These are phyloP conservation scores for Strigamia transsilvanica DNA, from an alignment of 2,888 invertebrate genomes.

Conservation along the genomic window DNA sequence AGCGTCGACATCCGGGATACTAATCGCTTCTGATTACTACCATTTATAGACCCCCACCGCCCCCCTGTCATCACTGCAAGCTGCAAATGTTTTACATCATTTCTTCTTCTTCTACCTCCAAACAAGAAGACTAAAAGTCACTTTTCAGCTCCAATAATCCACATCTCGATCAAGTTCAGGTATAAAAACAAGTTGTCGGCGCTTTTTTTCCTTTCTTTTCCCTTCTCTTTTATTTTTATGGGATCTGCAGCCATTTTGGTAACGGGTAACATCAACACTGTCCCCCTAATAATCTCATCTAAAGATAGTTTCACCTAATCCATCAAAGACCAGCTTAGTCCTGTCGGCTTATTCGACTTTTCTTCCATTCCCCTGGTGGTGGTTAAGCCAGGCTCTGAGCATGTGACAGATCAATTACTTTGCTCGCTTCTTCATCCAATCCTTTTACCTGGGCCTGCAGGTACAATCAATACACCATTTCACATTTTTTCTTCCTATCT, in stretches of 20 bases:
- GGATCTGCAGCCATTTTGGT: slow-evolving; percentile 42
- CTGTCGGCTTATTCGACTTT: slow-evolving; percentile 50
- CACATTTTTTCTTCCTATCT: not conserved
- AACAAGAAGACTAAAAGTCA: not conserved
- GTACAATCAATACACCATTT: slow-evolving; percentile 39
- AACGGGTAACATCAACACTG: slow-evolving; percentile 48
- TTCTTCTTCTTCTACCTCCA: not conserved
- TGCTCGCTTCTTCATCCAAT: slow-evolving; percentile 48
- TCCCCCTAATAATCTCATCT: slow-evolving; percentile 50
- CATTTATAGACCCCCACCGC: slow-evolving; percentile 15
- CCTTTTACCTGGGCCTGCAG: slow-evolving; percentile 44
- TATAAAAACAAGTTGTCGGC: slow-evolving; percentile 2
- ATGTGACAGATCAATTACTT: slow-evolving; percentile 47
- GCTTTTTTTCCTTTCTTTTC: not conserved
- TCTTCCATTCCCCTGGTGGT: slow-evolving; percentile 49
- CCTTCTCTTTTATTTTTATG: not conserved
- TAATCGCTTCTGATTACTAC: slow-evolving; percentile 22
- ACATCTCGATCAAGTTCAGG: not conserved
- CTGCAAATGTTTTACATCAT: not conserved
- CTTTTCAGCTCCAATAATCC: slow-evolving; percentile 8
- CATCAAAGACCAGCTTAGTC: slow-evolving; percentile 51
- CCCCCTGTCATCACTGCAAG: not conserved
- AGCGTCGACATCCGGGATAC: slow-evolving; percentile 42
- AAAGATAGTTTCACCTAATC: slow-evolving; percentile 46
- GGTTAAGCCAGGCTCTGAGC: slow-evolving; percentile 40